phyloP scores from a whole-genome alignment of 1,140 invertebrate species.

The Mycetomoellerius zeteki region DNA sequence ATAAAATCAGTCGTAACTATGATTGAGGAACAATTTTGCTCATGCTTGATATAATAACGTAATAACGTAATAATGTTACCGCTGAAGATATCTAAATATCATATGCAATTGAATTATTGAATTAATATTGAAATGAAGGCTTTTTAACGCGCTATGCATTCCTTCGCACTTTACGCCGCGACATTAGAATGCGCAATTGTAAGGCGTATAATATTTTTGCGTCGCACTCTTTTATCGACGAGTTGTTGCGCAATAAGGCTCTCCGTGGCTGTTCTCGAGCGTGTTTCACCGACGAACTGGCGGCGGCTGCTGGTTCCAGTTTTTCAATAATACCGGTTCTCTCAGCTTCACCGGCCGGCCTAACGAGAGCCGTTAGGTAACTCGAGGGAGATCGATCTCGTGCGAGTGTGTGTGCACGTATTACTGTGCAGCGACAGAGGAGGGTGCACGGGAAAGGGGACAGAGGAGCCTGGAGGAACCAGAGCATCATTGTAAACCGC shows the following conservation, averaged over 20 bases:
- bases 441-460: background rate
- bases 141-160: background rate
- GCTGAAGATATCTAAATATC: background rate
- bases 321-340: slow-evolving; percentile 66
- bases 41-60: background rate
- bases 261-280: slow-evolving; percentile 30
- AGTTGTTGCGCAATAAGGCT: slow-evolving; percentile 48
- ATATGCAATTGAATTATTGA: background rate
- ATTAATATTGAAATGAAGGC: background rate
- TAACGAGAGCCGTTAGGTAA: slow-evolving; percentile 24
- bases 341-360: slow-evolving; percentile 22
- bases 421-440: background rate
- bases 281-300: slow-evolving; percentile 29
- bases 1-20: background rate
- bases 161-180: slow-evolving; percentile 1
- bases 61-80: no score
- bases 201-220: slow-evolving; percentile 46
- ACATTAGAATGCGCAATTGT: slow-evolving; percentile 5
- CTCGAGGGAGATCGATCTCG: slow-evolving; percentile 63
- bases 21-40: background rate
- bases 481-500: slow-evolving; percentile 45
- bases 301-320: slow-evolving; percentile 52
- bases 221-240: slow-evolving; percentile 33
- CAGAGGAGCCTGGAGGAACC: background rate
- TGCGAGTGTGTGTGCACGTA: background rate